Evolutionary conservation across 2,888 invertebrate genomes (phyloP).

Genomic region (Osmoderma eremita): DNA sequence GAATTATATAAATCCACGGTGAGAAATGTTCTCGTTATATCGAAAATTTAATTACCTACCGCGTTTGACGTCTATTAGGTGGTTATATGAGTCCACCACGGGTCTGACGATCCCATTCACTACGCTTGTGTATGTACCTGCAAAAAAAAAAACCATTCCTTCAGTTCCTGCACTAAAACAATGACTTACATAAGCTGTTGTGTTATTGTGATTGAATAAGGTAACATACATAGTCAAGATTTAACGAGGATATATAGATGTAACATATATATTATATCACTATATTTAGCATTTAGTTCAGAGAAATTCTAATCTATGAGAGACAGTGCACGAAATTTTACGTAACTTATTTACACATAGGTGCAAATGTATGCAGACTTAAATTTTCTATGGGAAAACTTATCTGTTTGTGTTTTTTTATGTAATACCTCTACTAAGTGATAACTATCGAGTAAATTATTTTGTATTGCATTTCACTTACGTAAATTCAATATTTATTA

Average conservation of each 20-base stretch:
- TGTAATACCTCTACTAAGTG: no score
- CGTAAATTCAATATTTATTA: no score
- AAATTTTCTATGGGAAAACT: not conserved
- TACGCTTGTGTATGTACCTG: slow-evolving; percentile 22
- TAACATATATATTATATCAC: not conserved
- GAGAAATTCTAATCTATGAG: not conserved
- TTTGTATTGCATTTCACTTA: no score
- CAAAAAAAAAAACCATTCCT: slow-evolving; percentile 22
- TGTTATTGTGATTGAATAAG: not conserved
- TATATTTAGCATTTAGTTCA: not conserved
- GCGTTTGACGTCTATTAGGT: slow-evolving; percentile 59
- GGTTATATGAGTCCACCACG: slow-evolving; percentile 55
- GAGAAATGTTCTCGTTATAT: no score
- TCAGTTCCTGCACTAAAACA: not conserved
- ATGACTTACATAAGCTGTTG: not conserved
- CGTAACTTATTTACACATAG: not conserved
- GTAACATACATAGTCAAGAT: not conserved
- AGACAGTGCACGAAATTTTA: not conserved
- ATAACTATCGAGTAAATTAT: no score
- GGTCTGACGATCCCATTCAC: slow-evolving; percentile 31
- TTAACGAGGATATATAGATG: not conserved
- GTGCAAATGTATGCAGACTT: no score
- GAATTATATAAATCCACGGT: no score
- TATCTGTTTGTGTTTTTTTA: not conserved
- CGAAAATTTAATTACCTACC: slow-evolving; percentile 52